phyloP scores from a whole-genome alignment of 2,113 vertebrate species.

The Gambusia holbrooki region DNA sequence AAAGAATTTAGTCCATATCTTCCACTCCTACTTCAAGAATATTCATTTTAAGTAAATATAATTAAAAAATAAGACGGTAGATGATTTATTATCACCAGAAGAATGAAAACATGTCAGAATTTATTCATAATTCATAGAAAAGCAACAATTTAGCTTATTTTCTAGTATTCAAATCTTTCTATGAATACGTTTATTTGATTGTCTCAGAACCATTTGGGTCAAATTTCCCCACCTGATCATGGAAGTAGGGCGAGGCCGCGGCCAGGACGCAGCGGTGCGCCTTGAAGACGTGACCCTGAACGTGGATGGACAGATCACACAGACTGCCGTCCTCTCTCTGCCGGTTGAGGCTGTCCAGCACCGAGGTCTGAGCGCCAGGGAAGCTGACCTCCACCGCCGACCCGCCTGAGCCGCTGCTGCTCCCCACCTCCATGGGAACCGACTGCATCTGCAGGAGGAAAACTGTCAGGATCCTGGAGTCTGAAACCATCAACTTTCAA shows the following conservation, averaged over 20 bases:
- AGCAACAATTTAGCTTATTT: too few relatives aligned
- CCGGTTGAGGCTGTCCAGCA: constrained; percentile 89
- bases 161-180: too few relatives aligned
- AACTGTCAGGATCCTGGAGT: too few relatives aligned
- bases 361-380: constrained; percentile 83
- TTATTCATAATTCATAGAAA: too few relatives aligned
- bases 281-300: constrained; percentile 84
- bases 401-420: constrained; percentile 63
- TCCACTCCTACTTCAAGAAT: too few relatives aligned
- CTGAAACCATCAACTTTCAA: too few relatives aligned
- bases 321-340: constrained; percentile 88
- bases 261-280: constrained; percentile 86
- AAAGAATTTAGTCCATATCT: too few relatives aligned
- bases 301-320: constrained; percentile 86
- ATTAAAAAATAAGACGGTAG: too few relatives aligned
- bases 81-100: too few relatives aligned
- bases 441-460: constrained; percentile 61
- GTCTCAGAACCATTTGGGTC: background rate
- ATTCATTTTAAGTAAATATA: too few relatives aligned
- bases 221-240: constrained; percentile 80
- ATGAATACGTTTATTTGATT: background rate
- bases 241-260: constrained; percentile 86
- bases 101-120: too few relatives aligned
- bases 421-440: constrained; percentile 66
- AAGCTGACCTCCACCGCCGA: constrained; percentile 87